Evolutionary conservation across 2,888 invertebrate species (phyloP), one percentile per base, ranked within the genome.

Genomic region (Eugnorisma glareosa): DNA sequence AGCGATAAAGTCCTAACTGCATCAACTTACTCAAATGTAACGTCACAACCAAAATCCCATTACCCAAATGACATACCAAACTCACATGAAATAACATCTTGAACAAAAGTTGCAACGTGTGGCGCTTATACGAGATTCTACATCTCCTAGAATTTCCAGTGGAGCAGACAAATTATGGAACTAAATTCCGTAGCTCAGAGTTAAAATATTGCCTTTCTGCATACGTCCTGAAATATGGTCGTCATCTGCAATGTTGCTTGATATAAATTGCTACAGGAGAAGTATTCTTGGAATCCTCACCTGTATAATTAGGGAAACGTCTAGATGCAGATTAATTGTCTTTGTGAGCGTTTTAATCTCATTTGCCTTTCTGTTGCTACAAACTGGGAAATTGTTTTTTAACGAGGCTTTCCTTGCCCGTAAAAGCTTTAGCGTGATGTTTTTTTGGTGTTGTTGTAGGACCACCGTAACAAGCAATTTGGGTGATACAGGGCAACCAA

Each of bases 151-250:
- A 76, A 89, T 89, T 88, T 84, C 80, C 76, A 67, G 70, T 83
- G 71, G 79, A 88, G 88, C 88, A 87, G 90, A 91, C 89, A 91
- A 92, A 92, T 92, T 92, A 91, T 88, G 86, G 88, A 90, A 90
- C 89, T 86, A 87, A 88, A 91, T 91, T 91, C 91, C 88, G 82
- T 77, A 75, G 68, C 75, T 79, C 78, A 68, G 77, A 82, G 84
- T 86, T 89, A 84, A 92, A 90, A 91, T 91, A 91, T 91, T 81
- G 82, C 89, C 79, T 88, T 89, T 90, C 88, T 90, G 89, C 90
- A 90, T 91, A 88, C 89, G 87, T 83, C 73, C 77, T 90, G 88
- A 91, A 90, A 90, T 92, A 91, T 92, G 86, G 80, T 81, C 85
- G 88, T 87, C 89, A 89, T 90, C 86, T 90, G 84, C 88, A 88